A percentile compares a stretch with the other conserved stretches of the same genome.
phyloP scores from a whole-genome alignment of 2,113 vertebrate species.

The Eidolon helvum region DNA sequence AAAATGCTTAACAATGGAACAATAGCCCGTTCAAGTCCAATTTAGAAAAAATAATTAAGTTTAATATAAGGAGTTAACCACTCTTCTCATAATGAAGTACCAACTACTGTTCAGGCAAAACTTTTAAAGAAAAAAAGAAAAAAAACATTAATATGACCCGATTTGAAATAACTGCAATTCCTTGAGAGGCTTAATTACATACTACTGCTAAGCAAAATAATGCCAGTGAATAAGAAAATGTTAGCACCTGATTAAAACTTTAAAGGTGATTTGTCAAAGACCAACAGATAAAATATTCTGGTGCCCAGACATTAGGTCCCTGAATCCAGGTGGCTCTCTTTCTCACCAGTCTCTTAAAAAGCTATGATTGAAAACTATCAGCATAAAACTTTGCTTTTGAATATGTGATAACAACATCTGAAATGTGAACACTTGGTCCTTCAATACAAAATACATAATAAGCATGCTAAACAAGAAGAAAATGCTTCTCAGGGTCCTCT shows the following conservation, averaged over 20 bases:
- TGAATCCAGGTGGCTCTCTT: constrained; percentile 71
- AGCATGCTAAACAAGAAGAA: constrained; percentile 54
- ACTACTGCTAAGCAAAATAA: neutral
- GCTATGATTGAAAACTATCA: constrained; percentile 40
- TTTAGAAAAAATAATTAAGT: neutral
- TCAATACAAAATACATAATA: constrained; percentile 31
- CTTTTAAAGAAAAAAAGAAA: neutral
- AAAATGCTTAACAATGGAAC: neutral
- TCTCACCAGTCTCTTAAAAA: constrained; percentile 72
- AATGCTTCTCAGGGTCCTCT: constrained; percentile 34
- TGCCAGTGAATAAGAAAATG: neutral
- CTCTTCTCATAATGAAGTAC: neutral
- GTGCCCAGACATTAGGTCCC: constrained; percentile 76
- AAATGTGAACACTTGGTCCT: constrained; percentile 32
- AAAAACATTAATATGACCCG: neutral
- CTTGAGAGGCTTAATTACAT: neutral
- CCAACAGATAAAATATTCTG: constrained; percentile 54
- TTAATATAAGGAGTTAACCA: neutral
- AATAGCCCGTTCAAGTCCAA: constrained; percentile 7
- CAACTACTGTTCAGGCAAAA: constrained; percentile 17
- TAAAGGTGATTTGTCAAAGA: constrained; percentile 57
- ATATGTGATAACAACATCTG: constrained; percentile 48
- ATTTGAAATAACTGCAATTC: constrained; percentile 2
- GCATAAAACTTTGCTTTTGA: constrained; percentile 48
- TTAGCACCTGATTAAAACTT: constrained; percentile 29